Evolutionary conservation across 2,797 vertebrate species (phyloP).

Genomic region (Sternarchorhynchus goeldii): DNA sequence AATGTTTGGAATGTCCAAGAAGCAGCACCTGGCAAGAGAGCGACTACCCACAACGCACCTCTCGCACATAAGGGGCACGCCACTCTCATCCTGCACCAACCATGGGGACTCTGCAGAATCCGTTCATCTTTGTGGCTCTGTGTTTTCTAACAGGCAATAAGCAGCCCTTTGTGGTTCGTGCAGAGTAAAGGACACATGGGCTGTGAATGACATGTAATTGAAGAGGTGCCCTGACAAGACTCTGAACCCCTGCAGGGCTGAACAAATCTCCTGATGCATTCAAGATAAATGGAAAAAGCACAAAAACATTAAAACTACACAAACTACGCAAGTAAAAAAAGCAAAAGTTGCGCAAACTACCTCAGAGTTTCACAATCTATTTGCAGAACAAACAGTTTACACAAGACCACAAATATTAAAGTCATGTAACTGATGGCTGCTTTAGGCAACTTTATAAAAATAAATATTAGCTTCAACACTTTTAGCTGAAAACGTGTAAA

Average conservation of each 20-base stretch:
- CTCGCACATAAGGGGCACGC: constrained; percentile 47
- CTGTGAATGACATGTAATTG: constrained; percentile 33
- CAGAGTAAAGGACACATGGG: neutral
- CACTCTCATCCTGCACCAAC: constrained; percentile 41
- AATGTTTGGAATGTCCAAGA: constrained; percentile 75
- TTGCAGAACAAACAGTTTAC: neutral
- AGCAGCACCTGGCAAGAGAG: constrained; percentile 70
- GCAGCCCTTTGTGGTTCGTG: neutral
- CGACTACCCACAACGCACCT: constrained; percentile 58
- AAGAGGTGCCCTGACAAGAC: neutral
- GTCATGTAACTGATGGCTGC: too few species aligned
- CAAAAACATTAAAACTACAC: neutral
- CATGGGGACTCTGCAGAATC: constrained; percentile 28
- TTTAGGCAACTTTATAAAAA: neutral
- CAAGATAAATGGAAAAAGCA: neutral
- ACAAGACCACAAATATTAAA: too few species aligned
- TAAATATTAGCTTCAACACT: neutral
- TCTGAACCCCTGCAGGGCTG: neutral
- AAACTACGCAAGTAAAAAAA: neutral
- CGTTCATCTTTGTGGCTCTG: constrained; percentile 31
- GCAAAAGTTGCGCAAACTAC: neutral
- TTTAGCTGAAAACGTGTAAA: neutral
- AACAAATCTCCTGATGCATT: neutral
- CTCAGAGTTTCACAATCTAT: neutral
- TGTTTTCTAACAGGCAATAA: constrained; percentile 42